Percentiles rank a stretch among this genome's conserved stretches.
Conservation (phyloP, 2,113 vertebrate species). For the Agapornis roseicollis region DNA sequence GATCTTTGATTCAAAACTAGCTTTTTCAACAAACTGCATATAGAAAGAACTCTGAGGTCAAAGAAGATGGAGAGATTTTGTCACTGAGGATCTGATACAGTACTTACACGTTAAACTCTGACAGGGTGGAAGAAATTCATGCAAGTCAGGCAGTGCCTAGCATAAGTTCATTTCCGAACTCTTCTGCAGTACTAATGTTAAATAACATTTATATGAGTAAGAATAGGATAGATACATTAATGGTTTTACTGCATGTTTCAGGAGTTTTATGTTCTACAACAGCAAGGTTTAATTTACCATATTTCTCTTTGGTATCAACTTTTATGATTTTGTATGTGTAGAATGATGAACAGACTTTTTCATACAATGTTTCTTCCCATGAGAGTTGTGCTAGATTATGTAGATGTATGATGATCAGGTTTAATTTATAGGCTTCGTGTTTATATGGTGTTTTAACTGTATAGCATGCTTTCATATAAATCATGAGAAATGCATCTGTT, state of each 20-base stretch:
- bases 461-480: background rate
- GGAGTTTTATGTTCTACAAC: background rate
- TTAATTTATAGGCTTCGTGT: background rate
- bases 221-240: background rate
- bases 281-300: background rate
- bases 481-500: background rate
- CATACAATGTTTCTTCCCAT: background rate
- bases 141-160: background rate
- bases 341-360: background rate
- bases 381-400: background rate
- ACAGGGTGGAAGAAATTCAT: background rate
- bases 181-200: background rate
- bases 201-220: background rate
- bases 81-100: background rate
- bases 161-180: background rate
- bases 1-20: background rate
- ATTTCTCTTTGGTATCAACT: background rate
- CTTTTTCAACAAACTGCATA: background rate
- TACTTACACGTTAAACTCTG: background rate
- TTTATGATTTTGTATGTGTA: background rate
- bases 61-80: background rate
- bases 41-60: background rate
- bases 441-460: background rate
- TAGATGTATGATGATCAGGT: background rate
- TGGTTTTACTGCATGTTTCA: background rate